A percentile compares a stretch with the other conserved stretches of the same genome.
These are phyloP conservation scores for Hylyphantes graminicola DNA, from an alignment of 1,140 invertebrate genomes.

Conservation along the genomic window DNA sequence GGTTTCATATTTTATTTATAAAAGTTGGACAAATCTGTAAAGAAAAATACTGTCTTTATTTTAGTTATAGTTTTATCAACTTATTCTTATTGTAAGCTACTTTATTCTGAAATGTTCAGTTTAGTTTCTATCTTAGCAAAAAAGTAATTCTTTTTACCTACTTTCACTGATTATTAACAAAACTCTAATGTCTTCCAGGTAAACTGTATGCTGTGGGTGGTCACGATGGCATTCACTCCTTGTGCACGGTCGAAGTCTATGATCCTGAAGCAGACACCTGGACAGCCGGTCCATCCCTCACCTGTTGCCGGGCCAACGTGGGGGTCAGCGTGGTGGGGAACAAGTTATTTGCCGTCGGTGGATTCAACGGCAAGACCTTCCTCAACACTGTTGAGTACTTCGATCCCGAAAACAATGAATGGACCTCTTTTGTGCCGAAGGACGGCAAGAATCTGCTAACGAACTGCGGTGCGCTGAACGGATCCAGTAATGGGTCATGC, in stretches of 20 bases:
- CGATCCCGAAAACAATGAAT: slow-evolving; percentile 77
- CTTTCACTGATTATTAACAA: neutral
- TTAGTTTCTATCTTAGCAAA: too few relatives aligned
- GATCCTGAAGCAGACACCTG: slow-evolving; percentile 74
- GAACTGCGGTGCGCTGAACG: slow-evolving; percentile 15
- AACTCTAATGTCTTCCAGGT: slow-evolving; percentile 67
- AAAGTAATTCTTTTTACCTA: too few relatives aligned
- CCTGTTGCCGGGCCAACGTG: slow-evolving; percentile 76
- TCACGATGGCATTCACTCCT: slow-evolving; percentile 78
- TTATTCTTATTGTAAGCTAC: too few relatives aligned
- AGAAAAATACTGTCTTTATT: too few relatives aligned
- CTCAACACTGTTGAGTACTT: slow-evolving; percentile 85
- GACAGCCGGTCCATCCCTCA: slow-evolving; percentile 77
- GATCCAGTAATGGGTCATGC: neutral
- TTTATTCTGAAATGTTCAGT: too few relatives aligned
- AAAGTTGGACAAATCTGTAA: too few relatives aligned
- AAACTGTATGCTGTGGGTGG: slow-evolving; percentile 78
- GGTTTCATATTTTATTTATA: too few relatives aligned
- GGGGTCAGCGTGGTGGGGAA: slow-evolving; percentile 78
- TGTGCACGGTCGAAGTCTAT: slow-evolving; percentile 77
- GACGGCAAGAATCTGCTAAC: neutral
- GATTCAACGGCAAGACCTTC: slow-evolving; percentile 83
- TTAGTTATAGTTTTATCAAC: too few relatives aligned
- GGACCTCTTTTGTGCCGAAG: slow-evolving; percentile 74
- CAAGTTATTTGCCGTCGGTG: slow-evolving; percentile 82